Base-by-base conservation (phyloP, 35 echinoderm and acorn worm species). In the Lytechinus pictus region DNA sequence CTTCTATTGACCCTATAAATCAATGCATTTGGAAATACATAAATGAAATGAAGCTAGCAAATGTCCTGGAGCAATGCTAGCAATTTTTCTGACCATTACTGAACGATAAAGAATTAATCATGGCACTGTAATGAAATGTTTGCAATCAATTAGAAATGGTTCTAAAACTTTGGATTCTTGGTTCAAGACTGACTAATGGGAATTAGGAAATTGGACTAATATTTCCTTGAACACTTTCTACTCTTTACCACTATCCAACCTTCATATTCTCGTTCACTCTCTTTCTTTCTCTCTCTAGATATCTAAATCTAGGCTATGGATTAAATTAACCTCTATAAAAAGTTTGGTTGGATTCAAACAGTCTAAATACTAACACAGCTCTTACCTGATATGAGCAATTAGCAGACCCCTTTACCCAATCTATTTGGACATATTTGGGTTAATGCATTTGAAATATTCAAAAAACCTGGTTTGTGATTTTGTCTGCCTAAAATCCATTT, bases 391-490 rank as follows among this genome's bases (percentile, higher is more conserved):
- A 27, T 19, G 66, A 19, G 16, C 19, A 79, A 79, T 24, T 79
- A 79, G 56, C 56, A 58, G 56, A 58, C 9, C 13, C 56, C 56
- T 58, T 7, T 58, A 58, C 13, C 13, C n/a, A 79, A 79, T 79
- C 66, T 79, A 79, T 79, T 79, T 79, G 66, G 66, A 24, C 66
- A 79, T 79, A 79, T 79, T 79, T 79, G 66, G 66, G 66, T 24
- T 79, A 79, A 79, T 79, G 66, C 66, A 79, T 79, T 71, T 71
- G 14, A 13, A 79, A n/a, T 79, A 79, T 19, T 79, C 16, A n/a
- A 14, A 79, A 79, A n/a, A 79, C 0, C 16, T 24, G 66, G 19
- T 24, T 24, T 79, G 33, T 44, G n/a, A 8, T 24, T 79, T n/a
- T n/a, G 8, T 79, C 16, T 24, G 21, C 21, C 19, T 79, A 24